A percentile compares a stretch with the other conserved stretches of the same genome.
Evolutionary conservation across 2,888 invertebrate genomes (phyloP).

Genomic region (Drosophila barbarae): DNA sequence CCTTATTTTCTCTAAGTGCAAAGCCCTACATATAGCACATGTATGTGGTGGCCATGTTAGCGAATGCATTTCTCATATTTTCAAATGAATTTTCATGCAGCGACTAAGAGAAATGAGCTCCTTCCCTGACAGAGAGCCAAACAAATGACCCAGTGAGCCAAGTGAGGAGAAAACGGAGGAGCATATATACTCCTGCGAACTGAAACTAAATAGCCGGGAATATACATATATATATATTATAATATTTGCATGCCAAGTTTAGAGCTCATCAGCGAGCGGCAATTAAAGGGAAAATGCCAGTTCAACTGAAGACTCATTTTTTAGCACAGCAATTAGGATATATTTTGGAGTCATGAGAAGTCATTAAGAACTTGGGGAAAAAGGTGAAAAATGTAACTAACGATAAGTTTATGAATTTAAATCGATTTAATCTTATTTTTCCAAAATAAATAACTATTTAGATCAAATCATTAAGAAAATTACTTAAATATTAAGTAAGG

Average conservation of each 20-base stretch:
- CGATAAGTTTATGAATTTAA: neutral
- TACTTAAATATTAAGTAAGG: no score
- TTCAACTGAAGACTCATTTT: neutral
- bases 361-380: neutral
- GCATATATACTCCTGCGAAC: neutral
- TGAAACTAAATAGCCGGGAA: conserved; percentile 10
- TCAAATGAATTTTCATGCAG: conserved; percentile 55
- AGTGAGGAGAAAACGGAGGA: neutral
- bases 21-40: neutral
- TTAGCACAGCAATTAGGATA: neutral
- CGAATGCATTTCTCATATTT: conserved; percentile 47
- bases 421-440: no score
- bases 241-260: conserved; percentile 17
- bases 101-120: conserved; percentile 49
- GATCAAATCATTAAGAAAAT: no score
- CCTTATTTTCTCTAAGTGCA: neutral
- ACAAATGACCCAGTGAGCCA: conserved; percentile 36
- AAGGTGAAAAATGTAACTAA: neutral
- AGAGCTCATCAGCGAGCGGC: conserved; percentile 1
- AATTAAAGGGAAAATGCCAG: conserved; percentile 6
- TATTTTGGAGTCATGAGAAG: no score
- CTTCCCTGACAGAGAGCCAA: conserved; percentile 27
- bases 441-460: no score
- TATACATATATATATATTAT: neutral
- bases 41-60: conserved; percentile 22